phyloP scores from a whole-genome alignment of 2,113 vertebrate genomes.

The Cyanistes caeruleus region DNA sequence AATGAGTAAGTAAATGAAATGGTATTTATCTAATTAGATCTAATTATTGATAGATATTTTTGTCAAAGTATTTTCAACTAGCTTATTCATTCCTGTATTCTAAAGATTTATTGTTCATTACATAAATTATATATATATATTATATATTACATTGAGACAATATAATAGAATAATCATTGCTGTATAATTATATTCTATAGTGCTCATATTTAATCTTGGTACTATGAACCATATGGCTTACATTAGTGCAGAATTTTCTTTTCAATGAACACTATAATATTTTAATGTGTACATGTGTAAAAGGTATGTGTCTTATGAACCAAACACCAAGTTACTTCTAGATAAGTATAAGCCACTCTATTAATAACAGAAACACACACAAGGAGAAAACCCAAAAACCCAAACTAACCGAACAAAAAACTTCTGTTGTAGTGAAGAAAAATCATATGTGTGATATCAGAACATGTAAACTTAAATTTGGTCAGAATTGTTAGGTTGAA shows the following conservation, averaged over 20 bases:
- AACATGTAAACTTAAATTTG: not conserved
- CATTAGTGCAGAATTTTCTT: not conserved
- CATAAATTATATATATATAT: not conserved
- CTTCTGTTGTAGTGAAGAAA: not conserved
- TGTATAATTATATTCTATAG: not conserved
- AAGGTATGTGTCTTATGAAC: not conserved
- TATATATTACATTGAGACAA: not conserved
- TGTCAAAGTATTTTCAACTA: not conserved
- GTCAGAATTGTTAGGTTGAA: not conserved
- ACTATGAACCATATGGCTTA: not conserved
- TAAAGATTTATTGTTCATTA: not conserved
- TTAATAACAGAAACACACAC: not conserved
- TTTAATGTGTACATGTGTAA: not conserved
- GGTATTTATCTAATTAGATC: not conserved
- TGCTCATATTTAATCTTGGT: not conserved
- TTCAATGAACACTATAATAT: not conserved
- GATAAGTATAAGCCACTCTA: not conserved
- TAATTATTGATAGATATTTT: not conserved
- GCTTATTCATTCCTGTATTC: not conserved
- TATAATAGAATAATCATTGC: not conserved
- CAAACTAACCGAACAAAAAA: not conserved
- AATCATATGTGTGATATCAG: not conserved
- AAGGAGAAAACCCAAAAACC: not conserved
- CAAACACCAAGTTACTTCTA: not conserved
- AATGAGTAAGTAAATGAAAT: not conserved